These are phyloP conservation scores for Odontocerum albicorne DNA, from an alignment of 2,888 invertebrate genomes.

Conservation along the genomic window DNA sequence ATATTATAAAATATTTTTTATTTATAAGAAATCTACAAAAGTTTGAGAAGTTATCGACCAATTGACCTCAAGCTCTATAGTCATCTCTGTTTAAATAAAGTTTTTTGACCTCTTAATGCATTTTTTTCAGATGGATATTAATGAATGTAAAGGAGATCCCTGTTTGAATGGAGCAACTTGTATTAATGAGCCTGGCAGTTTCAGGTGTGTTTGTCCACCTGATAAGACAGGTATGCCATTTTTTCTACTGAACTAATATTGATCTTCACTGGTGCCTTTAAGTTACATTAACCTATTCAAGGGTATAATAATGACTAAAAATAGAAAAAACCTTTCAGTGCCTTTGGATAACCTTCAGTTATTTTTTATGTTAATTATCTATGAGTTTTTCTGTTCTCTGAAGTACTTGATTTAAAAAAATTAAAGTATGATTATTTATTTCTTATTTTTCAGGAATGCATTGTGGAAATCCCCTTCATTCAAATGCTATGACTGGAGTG, in stretches of 20 bases:
- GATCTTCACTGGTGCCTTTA: too few relatives aligned
- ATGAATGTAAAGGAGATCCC: slow-evolving; percentile 85
- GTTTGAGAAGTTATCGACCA: too few relatives aligned
- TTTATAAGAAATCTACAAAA: too few relatives aligned
- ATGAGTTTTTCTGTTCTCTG: background rate
- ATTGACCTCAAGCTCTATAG: too few relatives aligned
- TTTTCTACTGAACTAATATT: background rate
- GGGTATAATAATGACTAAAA: too few relatives aligned
- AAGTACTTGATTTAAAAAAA: background rate
- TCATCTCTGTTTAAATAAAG: background rate
- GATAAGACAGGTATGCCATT: slow-evolving; percentile 63
- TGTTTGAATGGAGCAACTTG: slow-evolving; percentile 90
- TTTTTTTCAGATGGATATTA: slow-evolving; percentile 65
- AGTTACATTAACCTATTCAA: too few relatives aligned
- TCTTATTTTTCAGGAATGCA: slow-evolving; percentile 38
- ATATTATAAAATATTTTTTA: too few relatives aligned
- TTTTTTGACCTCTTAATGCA: background rate
- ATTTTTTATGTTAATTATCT: too few relatives aligned
- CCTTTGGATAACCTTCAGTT: too few relatives aligned
- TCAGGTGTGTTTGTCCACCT: slow-evolving; percentile 75
- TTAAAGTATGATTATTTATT: background rate
- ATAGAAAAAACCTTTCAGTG: too few relatives aligned
- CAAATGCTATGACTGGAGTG: slow-evolving; percentile 47
- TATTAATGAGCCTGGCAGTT: slow-evolving; percentile 78
- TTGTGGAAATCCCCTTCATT: slow-evolving; percentile 55